Base-by-base conservation (phyloP, 2,797 vertebrate species). In the Argyrosomus regius region DNA sequence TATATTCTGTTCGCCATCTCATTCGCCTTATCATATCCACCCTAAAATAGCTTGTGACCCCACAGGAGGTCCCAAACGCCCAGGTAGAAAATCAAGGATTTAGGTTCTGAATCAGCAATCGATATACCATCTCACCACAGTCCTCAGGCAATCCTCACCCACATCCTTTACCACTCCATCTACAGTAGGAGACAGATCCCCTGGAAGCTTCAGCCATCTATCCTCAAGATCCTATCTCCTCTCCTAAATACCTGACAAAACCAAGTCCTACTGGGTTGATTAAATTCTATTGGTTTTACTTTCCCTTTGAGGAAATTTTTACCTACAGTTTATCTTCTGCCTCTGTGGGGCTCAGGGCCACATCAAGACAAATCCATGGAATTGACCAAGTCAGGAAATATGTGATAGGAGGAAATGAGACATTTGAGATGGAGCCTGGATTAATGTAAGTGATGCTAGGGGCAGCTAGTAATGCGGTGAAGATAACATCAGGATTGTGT, bases 91-190 rank as follows among this genome's bases (percentile, higher is more conserved):
- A 84, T 83, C 75, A 84, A 84, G 82, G 83, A 85, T 89, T 76
- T 82, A 87, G 88, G 89, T 79, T 84, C 87, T 93, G 88, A 94
- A 89, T 92, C 91, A 91, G 90, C 87, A 89, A 93, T 94, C 91
- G 28, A 94, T 94, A 85, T 69, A 91, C 53, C 89, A 88, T 89
- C 88, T 92, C 89, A 80, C 58, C 79, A 87, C 82, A 80, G 80
- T 88, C 90, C 90, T 89, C 82, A 82, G 90, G 91, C 92, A 67
- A 66, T 91, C 75, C 80, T 90, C 92, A 88, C 91, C 88, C 89
- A 90, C 88, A 90, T 87, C 84, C 85, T 89, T 86, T 83, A 80
- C 78, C 77, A 75, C 84, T 89, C 80, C 79, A 86, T 88, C 82
- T 72, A 72, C 83, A 78, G 84, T 75, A 80, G 82, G 75, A 91